Evolutionary conservation across 1,140 invertebrate species (phyloP), one percentile per base, ranked within the genome.

Genomic region (Drosophila funebris): DNA sequence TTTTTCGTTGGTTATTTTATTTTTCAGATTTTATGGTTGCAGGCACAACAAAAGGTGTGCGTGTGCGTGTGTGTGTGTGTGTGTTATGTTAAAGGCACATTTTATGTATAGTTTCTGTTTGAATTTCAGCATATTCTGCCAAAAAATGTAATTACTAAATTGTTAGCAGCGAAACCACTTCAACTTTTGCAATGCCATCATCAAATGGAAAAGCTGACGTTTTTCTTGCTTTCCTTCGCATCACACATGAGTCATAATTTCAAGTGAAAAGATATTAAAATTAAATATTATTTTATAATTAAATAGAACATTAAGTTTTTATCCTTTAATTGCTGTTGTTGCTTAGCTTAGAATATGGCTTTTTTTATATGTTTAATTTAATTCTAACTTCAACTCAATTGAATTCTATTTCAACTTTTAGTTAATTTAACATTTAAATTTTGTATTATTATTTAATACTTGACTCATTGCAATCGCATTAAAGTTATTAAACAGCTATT

Each of bases 21-120:
- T 43, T 64, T 63, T 78, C 57, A 64, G 70, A 57, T 79, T 68
- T 79, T 83, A 75, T 61, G 62, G 50, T 62, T 41, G 61, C 43
- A n/a, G 43, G 58, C 62, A 43, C 57, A 77, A 78, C 78, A 73
- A 83, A 67, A 70, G 70, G 7, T 33, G 11, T 33, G 27, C 24
- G 18, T 43, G 54, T n/a, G 53, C 24, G n/a, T 27, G 31, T 27
- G 22, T 16, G 16, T 52, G 54, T 39, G 14, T 43, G 33, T 50
- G 53, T 58, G 48, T 63, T 70, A 24, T 71, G 24, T 57, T 71
- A 57, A 57, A 43, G 68, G 9, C 41, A 29, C 39, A 41, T 27
- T 57, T 66, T 48, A 6, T 27, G 50, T 13, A 18, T 29, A 50
- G 33, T 36, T 50, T 61, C 36, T 22, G 16, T 61, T 54, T 36